Base-by-base conservation (phyloP, 64 coral and sea anemone species). In the Trachythela sp. region DNA sequence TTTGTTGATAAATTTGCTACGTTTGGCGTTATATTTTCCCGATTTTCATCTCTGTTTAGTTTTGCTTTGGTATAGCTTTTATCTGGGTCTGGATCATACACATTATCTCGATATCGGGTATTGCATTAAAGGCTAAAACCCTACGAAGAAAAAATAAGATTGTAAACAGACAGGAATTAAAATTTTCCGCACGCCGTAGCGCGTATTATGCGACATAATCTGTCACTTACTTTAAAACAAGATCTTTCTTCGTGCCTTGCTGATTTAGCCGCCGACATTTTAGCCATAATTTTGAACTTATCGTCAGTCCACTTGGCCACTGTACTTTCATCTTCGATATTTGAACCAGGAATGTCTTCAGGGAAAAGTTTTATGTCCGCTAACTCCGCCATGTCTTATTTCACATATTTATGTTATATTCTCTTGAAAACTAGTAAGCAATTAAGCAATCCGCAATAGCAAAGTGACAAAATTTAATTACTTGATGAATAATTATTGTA, bases 41-140 rank as follows among this genome's bases (percentile, higher is more conserved):
- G 48, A 60, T 88, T 60, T 20, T 54, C 86, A 36, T 88, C 86
- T 36, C 54, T 88, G 27, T 88, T 58, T 32, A 59, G n/a, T 39
- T 88, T 88, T 58, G 86, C 86, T 58, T 88, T 88, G 48, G 86
- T 88, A 88, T 88, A 88, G 35, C 49, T 67, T 54, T 88, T 58
- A 24, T 22, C 22, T 58, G 86, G 86, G 36, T 68, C 86, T 58
- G 86, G 86, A 88, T 88, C 86, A 56, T 58, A 88, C 52, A 88
- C 86, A 58, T 27, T 88, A 39, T 88, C 86, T 67, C 86, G 86
- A 88, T 88, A 88, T 54, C 67, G 39, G 86, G 86, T 31, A 88
- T 0, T 58, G 48, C 51, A 88, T 88, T 88, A 33, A 88, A 88
- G 54, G 86, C 76, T 39, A 37, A 75, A 75, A 49, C 48, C 15